Conservation (phyloP, 2,888 invertebrate genomes). For the Palloptera scutellata region DNA sequence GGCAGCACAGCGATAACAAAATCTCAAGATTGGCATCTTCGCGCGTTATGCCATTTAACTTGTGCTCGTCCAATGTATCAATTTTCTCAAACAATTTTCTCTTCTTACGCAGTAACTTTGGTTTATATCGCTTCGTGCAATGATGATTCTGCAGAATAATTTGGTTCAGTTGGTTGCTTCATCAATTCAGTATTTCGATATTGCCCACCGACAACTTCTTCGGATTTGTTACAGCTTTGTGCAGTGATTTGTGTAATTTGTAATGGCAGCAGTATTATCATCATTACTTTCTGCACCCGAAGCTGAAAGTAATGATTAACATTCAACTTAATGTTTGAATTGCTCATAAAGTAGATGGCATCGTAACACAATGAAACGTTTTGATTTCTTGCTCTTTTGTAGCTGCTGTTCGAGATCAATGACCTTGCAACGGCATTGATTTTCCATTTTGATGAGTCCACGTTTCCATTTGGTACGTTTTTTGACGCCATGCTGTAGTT, state of each 20-base stretch:
- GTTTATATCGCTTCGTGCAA: constrained; percentile 69
- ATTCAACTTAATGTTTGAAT: constrained; percentile 18
- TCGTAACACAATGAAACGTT: constrained; percentile 58
- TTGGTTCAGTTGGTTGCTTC: no score
- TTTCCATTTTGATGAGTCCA: constrained; percentile 61
- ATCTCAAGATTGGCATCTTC: constrained; percentile 91
- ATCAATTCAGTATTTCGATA: constrained; percentile 77
- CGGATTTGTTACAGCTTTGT: constrained; percentile 40
- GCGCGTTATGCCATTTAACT: constrained; percentile 68
- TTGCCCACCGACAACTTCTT: constrained; percentile 65
- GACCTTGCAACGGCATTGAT: constrained; percentile 66
- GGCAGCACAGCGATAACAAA: constrained; percentile 80
- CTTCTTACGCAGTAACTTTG: constrained; percentile 68
- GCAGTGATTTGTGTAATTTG: constrained; percentile 3
- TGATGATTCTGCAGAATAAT: constrained; percentile 70
- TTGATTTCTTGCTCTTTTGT: constrained; percentile 77
- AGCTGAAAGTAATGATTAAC: constrained; percentile 36
- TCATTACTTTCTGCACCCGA: constrained; percentile 52
- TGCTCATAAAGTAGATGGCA: background rate
- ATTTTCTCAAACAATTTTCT: constrained; percentile 64
- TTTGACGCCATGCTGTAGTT: constrained; percentile 66
- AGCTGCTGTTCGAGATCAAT: constrained; percentile 76
- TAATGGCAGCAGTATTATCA: constrained; percentile 26
- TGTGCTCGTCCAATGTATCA: constrained; percentile 69
- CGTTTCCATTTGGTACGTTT: constrained; percentile 57